phyloP scores from a whole-genome alignment of 2,797 vertebrate species.

The Artibeus lituratus region DNA sequence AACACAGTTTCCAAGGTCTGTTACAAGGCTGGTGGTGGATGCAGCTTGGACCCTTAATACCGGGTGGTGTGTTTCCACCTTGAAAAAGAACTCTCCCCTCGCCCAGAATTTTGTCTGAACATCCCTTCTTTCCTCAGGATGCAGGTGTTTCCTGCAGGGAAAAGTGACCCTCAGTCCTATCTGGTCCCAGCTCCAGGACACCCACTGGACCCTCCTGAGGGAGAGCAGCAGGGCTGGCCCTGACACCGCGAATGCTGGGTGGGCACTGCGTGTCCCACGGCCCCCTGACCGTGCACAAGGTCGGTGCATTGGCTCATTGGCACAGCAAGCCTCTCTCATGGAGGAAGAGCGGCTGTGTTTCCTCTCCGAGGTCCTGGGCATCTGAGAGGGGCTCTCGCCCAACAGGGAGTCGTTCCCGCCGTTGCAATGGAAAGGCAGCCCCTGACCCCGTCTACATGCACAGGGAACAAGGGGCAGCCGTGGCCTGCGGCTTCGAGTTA shows the following conservation, averaged over 20 bases:
- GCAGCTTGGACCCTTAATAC: not conserved
- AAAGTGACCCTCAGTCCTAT: not conserved
- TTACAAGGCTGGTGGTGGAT: not conserved
- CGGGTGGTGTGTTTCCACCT: not conserved
- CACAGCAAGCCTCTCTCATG: not conserved
- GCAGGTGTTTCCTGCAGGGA: not conserved
- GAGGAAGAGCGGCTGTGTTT: not conserved
- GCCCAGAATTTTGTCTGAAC: not conserved
- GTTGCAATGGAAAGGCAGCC: not conserved
- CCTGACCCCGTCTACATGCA: not conserved
- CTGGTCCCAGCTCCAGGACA: not conserved
- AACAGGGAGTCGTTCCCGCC: not conserved
- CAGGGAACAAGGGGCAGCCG: not conserved
- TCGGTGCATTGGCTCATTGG: not conserved
- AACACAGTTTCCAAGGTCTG: not conserved
- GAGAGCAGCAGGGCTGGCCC: not conserved
- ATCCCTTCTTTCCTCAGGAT: not conserved
- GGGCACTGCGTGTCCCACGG: not conserved
- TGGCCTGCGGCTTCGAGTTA: not conserved
- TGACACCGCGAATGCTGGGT: not conserved
- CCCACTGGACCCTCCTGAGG: not conserved
- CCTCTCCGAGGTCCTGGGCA: not conserved
- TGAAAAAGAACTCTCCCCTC: not conserved
- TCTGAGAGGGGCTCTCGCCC: not conserved
- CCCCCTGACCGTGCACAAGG: rapidly evolving